Conservation (phyloP, 64 coral and sea anemone genomes). For the Stichodactyla helianthus region DNA sequence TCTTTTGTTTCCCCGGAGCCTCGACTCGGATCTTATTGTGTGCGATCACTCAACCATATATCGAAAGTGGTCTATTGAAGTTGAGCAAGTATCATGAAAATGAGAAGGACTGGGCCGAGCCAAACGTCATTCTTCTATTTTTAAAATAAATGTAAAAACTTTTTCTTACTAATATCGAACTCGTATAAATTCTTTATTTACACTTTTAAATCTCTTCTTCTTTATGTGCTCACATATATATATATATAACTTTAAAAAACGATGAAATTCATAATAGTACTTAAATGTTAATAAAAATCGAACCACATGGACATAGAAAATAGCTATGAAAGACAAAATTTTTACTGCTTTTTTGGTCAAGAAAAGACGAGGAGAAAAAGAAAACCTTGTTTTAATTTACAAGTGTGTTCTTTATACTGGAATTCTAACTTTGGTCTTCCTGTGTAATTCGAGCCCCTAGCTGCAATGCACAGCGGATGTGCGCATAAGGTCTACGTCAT, state of each 20-base stretch:
- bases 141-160: too few relatives aligned
- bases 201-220: not conserved
- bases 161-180: too few relatives aligned
- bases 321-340: too few relatives aligned
- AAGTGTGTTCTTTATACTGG: not conserved
- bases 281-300: too few relatives aligned
- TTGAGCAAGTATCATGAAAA: not conserved
- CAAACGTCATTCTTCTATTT: not conserved
- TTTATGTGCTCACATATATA: not conserved
- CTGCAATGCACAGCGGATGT: not conserved
- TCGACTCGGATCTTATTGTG: too few relatives aligned
- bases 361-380: not conserved
- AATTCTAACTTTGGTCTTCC: not conserved
- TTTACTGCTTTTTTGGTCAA: not conserved
- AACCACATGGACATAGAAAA: too few relatives aligned
- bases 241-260: too few relatives aligned
- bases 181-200: not conserved
- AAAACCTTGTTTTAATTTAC: not conserved
- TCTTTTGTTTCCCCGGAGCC: too few relatives aligned
- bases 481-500: slow-evolving; percentile 4
- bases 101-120: not conserved
- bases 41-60: too few relatives aligned
- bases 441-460: not conserved
- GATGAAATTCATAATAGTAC: too few relatives aligned
- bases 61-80: too few relatives aligned